Base-by-base conservation (phyloP, 1,140 invertebrate genomes). In the Gonatopus flavifemur region DNA sequence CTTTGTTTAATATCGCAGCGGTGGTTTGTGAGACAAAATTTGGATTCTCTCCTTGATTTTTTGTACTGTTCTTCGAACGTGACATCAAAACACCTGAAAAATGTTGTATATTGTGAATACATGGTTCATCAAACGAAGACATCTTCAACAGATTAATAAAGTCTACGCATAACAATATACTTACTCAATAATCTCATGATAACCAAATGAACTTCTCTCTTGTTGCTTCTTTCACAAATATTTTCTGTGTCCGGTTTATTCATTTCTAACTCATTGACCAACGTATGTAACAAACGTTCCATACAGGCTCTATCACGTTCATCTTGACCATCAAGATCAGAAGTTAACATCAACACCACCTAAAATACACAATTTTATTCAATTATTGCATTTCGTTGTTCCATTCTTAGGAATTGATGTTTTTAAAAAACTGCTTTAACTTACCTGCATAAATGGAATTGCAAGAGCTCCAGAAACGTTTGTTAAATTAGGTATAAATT, bases 271-370 rank as follows among this genome's bases (percentile, higher is more conserved):
- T 94, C 90, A 10, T 84, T 81, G 0, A 94, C 83, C 0, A 96
- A 73, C 0, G 86, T 82, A 31, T 82, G 81, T 0, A 97, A 79
- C 6, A 96, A 76, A 6, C 82, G 81, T 54, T 93, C 88, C 1
- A 96, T 77, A 21, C 88, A 88, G 1, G 80, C 78, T 57, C 85
- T 84, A 62, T 96, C 93, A 35, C 85, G 83, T 56, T 94, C 91
- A 10, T 88, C 86, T 63, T 86, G 86, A 3, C 87, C 87, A 74
- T 96, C 93, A 7, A 97, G 80, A 75, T 97, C 94, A 33, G 88
- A 87, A 3, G 93, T 92, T 21, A 98, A 78, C 87, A 96, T 94
- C 4, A 96, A 78, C 3, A 97, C 78, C 3, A 94, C 89, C 88
- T 91, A 58, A 3, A 59, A 52, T n/a, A n/a, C n/a, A 9, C 47